Base-by-base conservation (phyloP, 2,888 invertebrate species). In the Tetanocera ferruginea region DNA sequence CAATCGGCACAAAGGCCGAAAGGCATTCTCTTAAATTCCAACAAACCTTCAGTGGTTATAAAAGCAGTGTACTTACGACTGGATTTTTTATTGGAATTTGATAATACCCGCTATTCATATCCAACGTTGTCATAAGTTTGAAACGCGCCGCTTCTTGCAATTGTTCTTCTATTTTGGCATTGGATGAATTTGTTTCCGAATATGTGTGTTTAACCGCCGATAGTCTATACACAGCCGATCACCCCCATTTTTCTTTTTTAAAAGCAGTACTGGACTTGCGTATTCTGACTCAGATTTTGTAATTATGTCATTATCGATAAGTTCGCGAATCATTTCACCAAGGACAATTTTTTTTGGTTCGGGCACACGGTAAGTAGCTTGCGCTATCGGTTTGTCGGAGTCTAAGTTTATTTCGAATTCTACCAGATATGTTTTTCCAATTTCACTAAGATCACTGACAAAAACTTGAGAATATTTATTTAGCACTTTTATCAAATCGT, bases 121-220 rank as follows among this genome's bases (percentile, higher is more conserved):
- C 67, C 11, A 80, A 28, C 5, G 67, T 66, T 31, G 76, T 31
- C 55, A 81, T 76, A 34, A 71, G 43, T 49, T 71, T 69, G 25
- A 72, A 80, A 11, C 57, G 52, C 19, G 23, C 79, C 4, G 76
- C 77, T 3, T 49, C 70, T 5, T 81, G 78, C 1, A 80, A 43
- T 0, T 66, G 25, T 60, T 81, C 79, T 25, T 80, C 78, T 5
- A 62, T 62, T 67, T 43, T 17, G 66, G 66, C 78, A 80, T 79
- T 1, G 80, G 78, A 51, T 73, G 37, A 73, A 69, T 62, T 72
- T 76, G 51, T 14, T 60, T 60, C 4, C 25, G 25, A 23, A 60
- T 60, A 25, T 60, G 23, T 25, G 5, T 23, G 14, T 76, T 72
- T 57, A 66, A 31, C 19, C 62, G 62, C 34, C 52, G 14, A n/a